A percentile compares a stretch with the other conserved stretches of the same genome.
These are phyloP conservation scores for Dolomedes plantarius DNA, from an alignment of 2,888 invertebrate species.

Conservation along the genomic window DNA sequence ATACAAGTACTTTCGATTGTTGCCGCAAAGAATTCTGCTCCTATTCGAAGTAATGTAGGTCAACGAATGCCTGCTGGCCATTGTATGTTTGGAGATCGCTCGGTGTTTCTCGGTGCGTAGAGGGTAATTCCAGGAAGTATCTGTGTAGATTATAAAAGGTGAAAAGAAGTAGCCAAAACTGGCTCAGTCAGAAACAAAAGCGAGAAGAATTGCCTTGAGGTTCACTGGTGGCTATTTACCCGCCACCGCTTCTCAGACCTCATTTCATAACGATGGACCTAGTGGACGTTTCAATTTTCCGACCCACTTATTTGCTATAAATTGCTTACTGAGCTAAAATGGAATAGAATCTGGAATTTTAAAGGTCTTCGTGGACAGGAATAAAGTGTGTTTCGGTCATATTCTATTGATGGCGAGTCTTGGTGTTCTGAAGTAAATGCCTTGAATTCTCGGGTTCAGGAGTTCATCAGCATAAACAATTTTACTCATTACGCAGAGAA, in stretches of 20 bases:
- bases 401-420: no score
- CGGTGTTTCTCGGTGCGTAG: neutral
- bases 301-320: neutral
- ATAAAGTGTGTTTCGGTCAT: no score
- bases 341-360: no score
- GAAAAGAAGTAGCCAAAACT: conserved; percentile 7
- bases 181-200: neutral
- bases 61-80: conserved; percentile 58
- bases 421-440: no score
- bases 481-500: no score
- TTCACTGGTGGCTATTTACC: neutral
- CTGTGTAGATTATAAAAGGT: neutral
- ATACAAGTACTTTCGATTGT: conserved; percentile 70
- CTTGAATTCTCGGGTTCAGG: no score
- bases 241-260: neutral
- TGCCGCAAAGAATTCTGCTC: conserved; percentile 59
- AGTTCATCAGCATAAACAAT: no score
- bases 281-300: neutral
- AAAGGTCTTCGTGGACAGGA: no score
- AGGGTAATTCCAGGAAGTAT: conserved; percentile 58
- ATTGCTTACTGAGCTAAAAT: no score
- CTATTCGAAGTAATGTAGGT: conserved; percentile 51
- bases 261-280: neutral
- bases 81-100: conserved; percentile 48
- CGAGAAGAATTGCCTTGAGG: neutral